A percentile compares a stretch with the other conserved stretches of the same genome.
Conservation (phyloP, 1,140 invertebrate genomes). For the Dendrolimus punctatus region DNA sequence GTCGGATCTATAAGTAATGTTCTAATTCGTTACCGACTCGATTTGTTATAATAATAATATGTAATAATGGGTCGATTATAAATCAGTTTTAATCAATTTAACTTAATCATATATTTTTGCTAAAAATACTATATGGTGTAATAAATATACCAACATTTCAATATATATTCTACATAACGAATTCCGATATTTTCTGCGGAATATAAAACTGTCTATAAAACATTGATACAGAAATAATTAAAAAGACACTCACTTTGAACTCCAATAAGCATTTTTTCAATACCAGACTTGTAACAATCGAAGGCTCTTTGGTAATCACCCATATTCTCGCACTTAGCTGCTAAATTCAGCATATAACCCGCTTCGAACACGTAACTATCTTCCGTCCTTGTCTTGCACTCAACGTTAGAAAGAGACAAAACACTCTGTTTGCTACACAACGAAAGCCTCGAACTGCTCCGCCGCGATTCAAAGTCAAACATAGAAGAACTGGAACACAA, state of each 20-base stretch:
- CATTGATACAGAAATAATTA: too few relatives aligned
- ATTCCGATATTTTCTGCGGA: too few relatives aligned
- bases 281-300: conserved; percentile 57
- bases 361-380: conserved; percentile 67
- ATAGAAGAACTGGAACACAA: conserved; percentile 10
- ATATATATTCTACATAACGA: too few relatives aligned
- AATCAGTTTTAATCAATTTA: too few relatives aligned
- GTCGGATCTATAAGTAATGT: too few relatives aligned
- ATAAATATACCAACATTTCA: too few relatives aligned
- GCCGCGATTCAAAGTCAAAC: conserved; percentile 18
- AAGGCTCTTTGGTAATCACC: conserved; percentile 53
- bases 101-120: too few relatives aligned
- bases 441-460: conserved; percentile 29
- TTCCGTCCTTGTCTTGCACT: conserved; percentile 46
- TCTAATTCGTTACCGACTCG: too few relatives aligned
- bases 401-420: conserved; percentile 31
- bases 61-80: too few relatives aligned
- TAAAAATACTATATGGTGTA: too few relatives aligned
- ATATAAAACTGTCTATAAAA: too few relatives aligned
- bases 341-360: conserved; percentile 55
- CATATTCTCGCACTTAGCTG: conserved; percentile 48
- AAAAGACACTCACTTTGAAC: conserved; percentile 60
- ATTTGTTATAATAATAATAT: too few relatives aligned
- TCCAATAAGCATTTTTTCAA: conserved; percentile 66
- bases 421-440: conserved; percentile 26